Evolutionary conservation across 2,797 vertebrate species (phyloP).

Genomic region (Crenichthys baileyi): DNA sequence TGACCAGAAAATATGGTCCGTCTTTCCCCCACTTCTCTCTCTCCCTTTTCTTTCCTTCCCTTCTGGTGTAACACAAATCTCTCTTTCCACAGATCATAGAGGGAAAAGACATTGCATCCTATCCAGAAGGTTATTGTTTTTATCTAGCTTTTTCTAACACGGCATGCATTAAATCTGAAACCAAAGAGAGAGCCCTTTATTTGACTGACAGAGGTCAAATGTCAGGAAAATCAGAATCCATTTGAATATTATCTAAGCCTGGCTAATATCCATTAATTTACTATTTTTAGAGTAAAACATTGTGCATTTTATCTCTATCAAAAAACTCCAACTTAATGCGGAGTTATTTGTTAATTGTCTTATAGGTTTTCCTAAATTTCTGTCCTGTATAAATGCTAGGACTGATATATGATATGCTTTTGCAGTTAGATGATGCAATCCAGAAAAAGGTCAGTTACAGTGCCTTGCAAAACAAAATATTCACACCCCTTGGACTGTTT

Average conservation of each 20-base stretch:
- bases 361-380: not conserved
- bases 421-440: not conserved
- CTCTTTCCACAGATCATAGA: constrained; percentile 50
- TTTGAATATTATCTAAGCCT: not conserved
- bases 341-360: not conserved
- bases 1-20: constrained; percentile 59
- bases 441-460: not conserved
- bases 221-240: not conserved
- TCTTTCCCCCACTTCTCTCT: constrained; percentile 32
- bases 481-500: not conserved
- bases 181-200: not conserved
- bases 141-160: too few species aligned
- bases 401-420: too few species aligned
- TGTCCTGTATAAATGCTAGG: not conserved
- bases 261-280: not conserved
- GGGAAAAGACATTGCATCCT: constrained; percentile 24
- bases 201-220: not conserved
- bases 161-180: not conserved
- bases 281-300: not conserved
- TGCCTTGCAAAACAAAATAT: not conserved
- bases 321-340: not conserved
- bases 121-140: too few species aligned
- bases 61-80: constrained; percentile 47
- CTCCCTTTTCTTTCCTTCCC: constrained; percentile 17
- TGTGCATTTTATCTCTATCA: not conserved